phyloP scores from a whole-genome alignment of 2,113 vertebrate genomes.

The Climacteris rufus region DNA sequence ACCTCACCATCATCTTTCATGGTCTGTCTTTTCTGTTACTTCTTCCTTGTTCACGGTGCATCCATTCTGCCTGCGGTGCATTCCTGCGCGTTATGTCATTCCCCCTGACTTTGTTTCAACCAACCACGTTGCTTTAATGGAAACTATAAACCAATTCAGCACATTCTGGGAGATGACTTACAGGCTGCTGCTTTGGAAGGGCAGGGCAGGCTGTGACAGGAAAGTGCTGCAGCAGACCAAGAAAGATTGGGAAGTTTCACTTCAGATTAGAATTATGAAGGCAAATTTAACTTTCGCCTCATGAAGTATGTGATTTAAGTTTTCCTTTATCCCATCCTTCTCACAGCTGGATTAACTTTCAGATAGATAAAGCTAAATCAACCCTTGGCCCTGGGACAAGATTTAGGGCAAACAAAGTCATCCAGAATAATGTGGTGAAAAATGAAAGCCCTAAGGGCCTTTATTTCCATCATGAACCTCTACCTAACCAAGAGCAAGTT shows the following conservation, averaged over 20 bases:
- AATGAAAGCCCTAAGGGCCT: background rate
- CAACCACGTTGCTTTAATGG: background rate
- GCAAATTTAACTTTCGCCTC: background rate
- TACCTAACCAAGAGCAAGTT: background rate
- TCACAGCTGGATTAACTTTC: background rate
- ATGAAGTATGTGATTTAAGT: background rate
- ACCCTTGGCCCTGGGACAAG: background rate
- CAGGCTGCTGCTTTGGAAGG: conserved; percentile 34
- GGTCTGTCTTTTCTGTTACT: background rate
- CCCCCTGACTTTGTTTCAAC: background rate
- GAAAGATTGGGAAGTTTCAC: conserved; percentile 2
- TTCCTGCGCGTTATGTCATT: background rate
- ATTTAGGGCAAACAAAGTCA: background rate
- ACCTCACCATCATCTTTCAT: background rate
- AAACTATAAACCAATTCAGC: conserved; percentile 12
- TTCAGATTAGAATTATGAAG: conserved; percentile 14
- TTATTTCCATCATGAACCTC: background rate
- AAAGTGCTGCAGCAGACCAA: background rate
- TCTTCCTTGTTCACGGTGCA: background rate
- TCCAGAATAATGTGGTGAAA: background rate
- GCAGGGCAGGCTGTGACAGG: conserved; percentile 68
- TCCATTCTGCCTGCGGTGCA: background rate
- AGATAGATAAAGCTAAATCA: background rate
- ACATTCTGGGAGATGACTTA: conserved; percentile 45
- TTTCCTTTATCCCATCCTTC: background rate